Conservation (phyloP, 1,140 invertebrate genomes). For the Drosophila hydei region DNA sequence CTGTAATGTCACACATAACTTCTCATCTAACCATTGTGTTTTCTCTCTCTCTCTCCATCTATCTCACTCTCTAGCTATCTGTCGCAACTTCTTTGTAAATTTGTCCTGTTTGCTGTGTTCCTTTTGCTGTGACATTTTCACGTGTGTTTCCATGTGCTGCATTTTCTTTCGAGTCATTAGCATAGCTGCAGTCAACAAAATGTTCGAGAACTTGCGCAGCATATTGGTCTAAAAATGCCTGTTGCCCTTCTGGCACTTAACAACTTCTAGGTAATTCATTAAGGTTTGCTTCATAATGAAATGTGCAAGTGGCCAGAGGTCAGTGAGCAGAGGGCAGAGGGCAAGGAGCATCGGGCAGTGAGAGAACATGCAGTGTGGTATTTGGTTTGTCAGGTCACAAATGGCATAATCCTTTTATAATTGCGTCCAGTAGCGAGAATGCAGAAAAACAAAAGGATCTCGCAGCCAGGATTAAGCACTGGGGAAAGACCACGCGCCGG, state of each 20-base stretch:
- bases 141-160: slow-evolving; percentile 3
- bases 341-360: too few relatives aligned
- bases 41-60: neutral
- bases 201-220: slow-evolving; percentile 2
- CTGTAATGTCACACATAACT: neutral
- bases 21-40: neutral
- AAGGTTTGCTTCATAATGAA: slow-evolving; percentile 59
- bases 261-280: slow-evolving; percentile 80
- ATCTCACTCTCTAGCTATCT: neutral
- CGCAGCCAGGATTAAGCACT: slow-evolving; percentile 65
- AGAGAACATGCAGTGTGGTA: neutral
- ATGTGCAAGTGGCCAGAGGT: slow-evolving; percentile 21
- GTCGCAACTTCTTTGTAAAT: neutral
- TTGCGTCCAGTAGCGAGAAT: slow-evolving; percentile 76
- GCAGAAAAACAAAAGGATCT: slow-evolving; percentile 73
- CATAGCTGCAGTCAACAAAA: neutral
- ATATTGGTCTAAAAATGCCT: neutral
- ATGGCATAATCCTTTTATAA: slow-evolving; percentile 81
- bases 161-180: slow-evolving; percentile 19
- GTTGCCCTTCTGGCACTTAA: slow-evolving; percentile 44
- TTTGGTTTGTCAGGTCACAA: slow-evolving; percentile 36
- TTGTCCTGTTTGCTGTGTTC: neutral
- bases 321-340: neutral
- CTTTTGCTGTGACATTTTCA: slow-evolving; percentile 1
- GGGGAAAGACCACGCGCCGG: slow-evolving; percentile 80